A percentile compares a stretch with the other conserved stretches of the same genome.
Evolutionary conservation across 2,797 vertebrate genomes (phyloP).

Genomic region (Enteromius thamalakanensis): DNA sequence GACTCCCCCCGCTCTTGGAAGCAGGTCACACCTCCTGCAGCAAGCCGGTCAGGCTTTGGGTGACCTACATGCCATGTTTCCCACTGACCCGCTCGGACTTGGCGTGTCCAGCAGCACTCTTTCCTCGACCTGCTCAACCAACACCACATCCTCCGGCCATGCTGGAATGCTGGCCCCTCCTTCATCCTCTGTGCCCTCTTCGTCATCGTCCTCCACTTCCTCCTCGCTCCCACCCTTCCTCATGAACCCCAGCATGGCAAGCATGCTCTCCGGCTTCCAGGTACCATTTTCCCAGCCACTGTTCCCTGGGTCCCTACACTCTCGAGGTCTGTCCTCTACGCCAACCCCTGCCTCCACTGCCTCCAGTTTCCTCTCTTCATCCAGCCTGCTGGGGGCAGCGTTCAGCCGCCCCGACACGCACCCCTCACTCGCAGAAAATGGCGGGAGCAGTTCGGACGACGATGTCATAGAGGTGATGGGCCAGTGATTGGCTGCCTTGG

Average conservation of each 20-base stretch:
- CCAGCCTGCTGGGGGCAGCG: constrained; percentile 82
- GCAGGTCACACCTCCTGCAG: constrained; percentile 88
- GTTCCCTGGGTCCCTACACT: constrained; percentile 85
- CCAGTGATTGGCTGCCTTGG: constrained; percentile 75
- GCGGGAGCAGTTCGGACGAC: constrained; percentile 92
- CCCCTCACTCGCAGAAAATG: constrained; percentile 82
- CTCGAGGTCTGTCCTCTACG: constrained; percentile 78
- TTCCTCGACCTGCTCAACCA: constrained; percentile 79
- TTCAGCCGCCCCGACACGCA: constrained; percentile 81
- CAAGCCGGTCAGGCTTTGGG: constrained; percentile 86
- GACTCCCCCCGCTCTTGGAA: constrained; percentile 88
- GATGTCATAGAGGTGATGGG: constrained; percentile 98
- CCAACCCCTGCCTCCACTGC: constrained; percentile 65
- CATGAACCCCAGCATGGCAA: constrained; percentile 90
- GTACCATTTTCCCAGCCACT: constrained; percentile 90
- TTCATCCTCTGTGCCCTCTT: constrained; percentile 79
- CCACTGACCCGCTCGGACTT: constrained; percentile 84
- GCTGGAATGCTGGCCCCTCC: constrained; percentile 84
- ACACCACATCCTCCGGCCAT: constrained; percentile 70
- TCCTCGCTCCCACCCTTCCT: constrained; percentile 89
- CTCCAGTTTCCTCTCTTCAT: constrained; percentile 84
- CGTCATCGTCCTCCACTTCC: constrained; percentile 81
- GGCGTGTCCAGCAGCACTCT: constrained; percentile 72
- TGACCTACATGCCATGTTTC: constrained; percentile 91
- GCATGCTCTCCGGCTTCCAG: constrained; percentile 87